A percentile compares a stretch with the other conserved stretches of the same genome.
Evolutionary conservation across 1,140 invertebrate genomes (phyloP).

Genomic region (Tetragnatha versicolor): DNA sequence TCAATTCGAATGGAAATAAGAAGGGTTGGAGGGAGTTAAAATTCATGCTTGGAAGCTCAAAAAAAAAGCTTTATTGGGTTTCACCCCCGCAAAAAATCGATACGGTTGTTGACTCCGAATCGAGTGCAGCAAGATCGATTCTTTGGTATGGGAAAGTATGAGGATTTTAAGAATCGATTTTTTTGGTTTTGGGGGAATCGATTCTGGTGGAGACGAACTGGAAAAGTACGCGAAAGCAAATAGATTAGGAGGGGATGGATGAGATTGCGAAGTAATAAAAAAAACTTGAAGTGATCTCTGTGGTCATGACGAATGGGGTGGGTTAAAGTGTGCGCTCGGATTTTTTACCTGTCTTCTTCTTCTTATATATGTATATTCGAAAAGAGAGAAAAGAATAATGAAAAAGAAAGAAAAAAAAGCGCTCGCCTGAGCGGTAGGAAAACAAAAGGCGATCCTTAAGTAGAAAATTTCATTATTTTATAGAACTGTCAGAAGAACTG

Average conservation of each 20-base stretch:
- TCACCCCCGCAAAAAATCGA: no score
- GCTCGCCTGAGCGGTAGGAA: conserved; percentile 30
- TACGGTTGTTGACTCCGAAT: no score
- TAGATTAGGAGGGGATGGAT: neutral
- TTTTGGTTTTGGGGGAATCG: no score
- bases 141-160: no score
- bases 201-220: no score
- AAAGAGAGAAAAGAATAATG: no score
- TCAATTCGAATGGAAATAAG: neutral
- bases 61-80: neutral
- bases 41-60: conserved; percentile 4
- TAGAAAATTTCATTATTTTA: conserved; percentile 56
- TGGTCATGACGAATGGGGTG: conserved; percentile 44
- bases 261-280: conserved; percentile 24
- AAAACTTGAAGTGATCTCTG: conserved; percentile 28
- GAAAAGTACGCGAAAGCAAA: conserved; percentile 13
- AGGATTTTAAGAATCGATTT: no score
- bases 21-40: conserved; percentile 19
- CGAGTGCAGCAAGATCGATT: no score
- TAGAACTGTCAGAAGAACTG: conserved; percentile 51
- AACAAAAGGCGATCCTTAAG: conserved; percentile 48
- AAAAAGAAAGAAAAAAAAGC: no score
- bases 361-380: no score
- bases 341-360: conserved; percentile 3
- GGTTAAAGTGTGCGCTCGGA: conserved; percentile 15